Evolutionary conservation across 1,140 invertebrate genomes (phyloP).

Genomic region (Dendrolimus punctatus): DNA sequence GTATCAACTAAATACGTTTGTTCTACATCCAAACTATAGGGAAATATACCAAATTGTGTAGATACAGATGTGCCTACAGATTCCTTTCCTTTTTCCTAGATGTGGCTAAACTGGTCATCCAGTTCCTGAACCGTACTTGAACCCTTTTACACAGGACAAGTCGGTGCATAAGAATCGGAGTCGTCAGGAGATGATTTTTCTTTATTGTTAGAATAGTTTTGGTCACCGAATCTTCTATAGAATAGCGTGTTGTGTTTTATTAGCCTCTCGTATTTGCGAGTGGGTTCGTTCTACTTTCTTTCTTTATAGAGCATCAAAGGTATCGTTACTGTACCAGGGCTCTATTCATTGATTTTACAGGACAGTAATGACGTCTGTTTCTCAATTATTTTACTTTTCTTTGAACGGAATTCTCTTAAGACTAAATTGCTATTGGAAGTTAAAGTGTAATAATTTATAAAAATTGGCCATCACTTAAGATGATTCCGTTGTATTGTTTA

Average conservation of each 20-base stretch:
- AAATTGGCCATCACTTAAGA: no score
- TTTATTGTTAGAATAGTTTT: constrained; percentile 15
- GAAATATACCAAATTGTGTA: constrained; percentile 1
- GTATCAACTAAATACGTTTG: not conserved
- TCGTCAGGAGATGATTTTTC: constrained; percentile 27
- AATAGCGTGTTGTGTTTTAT: constrained; percentile 24
- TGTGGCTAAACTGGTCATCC: constrained; percentile 20
- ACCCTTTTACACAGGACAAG: constrained; percentile 61
- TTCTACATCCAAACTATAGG: not conserved
- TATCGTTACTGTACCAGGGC: constrained; percentile 35
- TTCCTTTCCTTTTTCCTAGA: constrained; percentile 17
- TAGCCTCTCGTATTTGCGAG: constrained; percentile 7
- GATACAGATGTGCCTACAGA: constrained; percentile 26
- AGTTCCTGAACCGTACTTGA: constrained; percentile 48
- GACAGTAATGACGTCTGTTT: constrained; percentile 11
- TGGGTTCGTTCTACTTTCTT: constrained; percentile 5
- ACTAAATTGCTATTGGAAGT: no score
- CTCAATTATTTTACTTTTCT: not conserved
- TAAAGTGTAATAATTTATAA: no score
- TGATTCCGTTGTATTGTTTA: constrained; percentile 10
- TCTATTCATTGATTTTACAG: constrained; percentile 14
- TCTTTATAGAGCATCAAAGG: constrained; percentile 22
- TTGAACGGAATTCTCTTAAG: not conserved
- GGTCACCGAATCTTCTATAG: constrained; percentile 19
- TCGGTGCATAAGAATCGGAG: constrained; percentile 39